phyloP scores from a whole-genome alignment of 2,113 vertebrate species.

The Boulengeromyrus knoepffleri region DNA sequence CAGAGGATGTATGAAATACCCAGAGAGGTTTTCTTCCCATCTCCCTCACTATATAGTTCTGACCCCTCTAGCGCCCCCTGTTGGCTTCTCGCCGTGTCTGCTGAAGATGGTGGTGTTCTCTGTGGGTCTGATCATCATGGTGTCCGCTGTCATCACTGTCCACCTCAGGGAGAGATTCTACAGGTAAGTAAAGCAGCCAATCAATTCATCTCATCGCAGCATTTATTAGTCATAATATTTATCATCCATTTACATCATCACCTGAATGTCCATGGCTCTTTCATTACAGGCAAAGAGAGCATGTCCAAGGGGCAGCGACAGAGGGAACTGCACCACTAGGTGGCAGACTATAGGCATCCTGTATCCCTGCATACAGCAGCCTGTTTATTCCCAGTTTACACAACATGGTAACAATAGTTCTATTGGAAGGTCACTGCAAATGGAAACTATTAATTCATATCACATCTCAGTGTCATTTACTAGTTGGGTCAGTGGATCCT shows the following conservation, averaged over 20 bases:
- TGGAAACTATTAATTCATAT: not conserved
- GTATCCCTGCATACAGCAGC: not conserved
- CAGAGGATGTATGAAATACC: too few species aligned
- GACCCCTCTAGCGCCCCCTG: not conserved
- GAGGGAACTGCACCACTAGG: not conserved
- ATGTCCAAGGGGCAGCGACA: not conserved
- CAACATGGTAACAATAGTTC: not conserved
- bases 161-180: not conserved
- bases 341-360: not conserved
- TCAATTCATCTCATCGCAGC: not conserved
- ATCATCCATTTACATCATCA: not conserved
- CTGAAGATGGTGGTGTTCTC: slow-evolving; percentile 12
- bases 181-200: not conserved
- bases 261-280: not conserved
- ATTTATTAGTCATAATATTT: not conserved
- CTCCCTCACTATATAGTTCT: not conserved
- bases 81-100: not conserved
- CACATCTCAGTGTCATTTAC: not conserved
- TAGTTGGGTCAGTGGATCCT: not conserved
- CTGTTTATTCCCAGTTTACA: not conserved
- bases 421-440: not conserved
- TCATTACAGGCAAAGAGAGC: not conserved
- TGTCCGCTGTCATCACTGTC: slow-evolving; percentile 24
- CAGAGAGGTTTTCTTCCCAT: not conserved
- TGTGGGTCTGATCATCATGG: slow-evolving; percentile 17